Conservation (phyloP, 2,888 invertebrate genomes). For the Rhagophthalmus giganteus region DNA sequence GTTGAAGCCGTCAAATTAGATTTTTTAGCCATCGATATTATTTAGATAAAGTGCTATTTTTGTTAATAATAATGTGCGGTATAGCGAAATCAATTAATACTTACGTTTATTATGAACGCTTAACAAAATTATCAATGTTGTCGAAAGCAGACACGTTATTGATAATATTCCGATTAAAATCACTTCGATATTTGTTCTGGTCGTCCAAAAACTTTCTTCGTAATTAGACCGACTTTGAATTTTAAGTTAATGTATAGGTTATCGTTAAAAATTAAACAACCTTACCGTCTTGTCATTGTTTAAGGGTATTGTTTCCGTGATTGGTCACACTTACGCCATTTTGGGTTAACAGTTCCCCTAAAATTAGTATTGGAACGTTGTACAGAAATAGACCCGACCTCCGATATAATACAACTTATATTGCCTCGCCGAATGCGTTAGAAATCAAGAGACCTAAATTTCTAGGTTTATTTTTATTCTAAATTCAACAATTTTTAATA, state of each 20-base stretch:
- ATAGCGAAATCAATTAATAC: no score
- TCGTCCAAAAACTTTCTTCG: background rate
- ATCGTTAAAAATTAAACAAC: background rate
- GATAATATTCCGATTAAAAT: conserved; percentile 1
- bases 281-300: conserved; percentile 4
- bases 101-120: background rate
- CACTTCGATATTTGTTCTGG: background rate
- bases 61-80: no score
- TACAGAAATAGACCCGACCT: background rate
- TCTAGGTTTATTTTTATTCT: background rate
- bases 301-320: background rate
- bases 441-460: background rate
- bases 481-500: background rate
- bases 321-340: background rate
- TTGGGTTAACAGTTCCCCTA: background rate
- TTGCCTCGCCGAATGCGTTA: background rate
- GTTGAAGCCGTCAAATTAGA: no score
- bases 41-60: no score
- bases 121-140: background rate
- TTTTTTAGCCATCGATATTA: no score
- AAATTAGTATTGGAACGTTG: background rate
- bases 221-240: conserved; percentile 4
- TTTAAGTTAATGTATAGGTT: background rate
- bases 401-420: background rate
- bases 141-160: background rate